Base-by-base conservation (phyloP, 2,113 vertebrate species). In the Geococcyx californianus region DNA sequence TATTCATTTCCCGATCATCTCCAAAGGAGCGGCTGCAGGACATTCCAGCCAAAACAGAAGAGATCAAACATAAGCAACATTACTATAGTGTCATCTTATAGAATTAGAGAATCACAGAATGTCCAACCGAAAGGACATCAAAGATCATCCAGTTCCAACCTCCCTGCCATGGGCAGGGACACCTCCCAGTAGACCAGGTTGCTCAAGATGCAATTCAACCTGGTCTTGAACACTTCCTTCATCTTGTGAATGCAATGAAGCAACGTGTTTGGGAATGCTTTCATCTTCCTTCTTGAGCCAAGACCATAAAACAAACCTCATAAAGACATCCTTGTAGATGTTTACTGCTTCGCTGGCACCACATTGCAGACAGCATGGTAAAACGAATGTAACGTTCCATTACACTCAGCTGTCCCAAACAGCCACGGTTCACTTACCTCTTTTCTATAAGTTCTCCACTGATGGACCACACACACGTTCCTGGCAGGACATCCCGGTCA, bases 401-500 rank as follows among this genome's bases (percentile, higher is more conserved):
- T 11, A 16, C 63, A 21, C 68, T n/a, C 67, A 73, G 78, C 70
- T 88, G 83, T 47, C 89, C 86, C 84, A 16, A 16, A 3, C 9
- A 84, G 73, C 76, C 85, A 56, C 3, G 0, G 34, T 19, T 86
- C 84, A 70, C 96, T 68, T 36, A 99, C 99, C 99, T 98, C 82
- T 89, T 99, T 93, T 99, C 99, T 55, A 99, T 99, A 40, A 99
- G 99, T 34, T 99, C 99, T 44, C 99, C 99, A 0, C 99, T 98
- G 96, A 99, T 99, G 97, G 99, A 98, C 99, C 99, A 99, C 62
- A 99, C 98, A 9, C 99, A 99, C 4, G 99, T 97, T 59, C 99
- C 99, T 2, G 99, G 99, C 67, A 99, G 97, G 75, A 99, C 99
- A 2, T 99, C 99, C 11, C 99, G 98, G 89, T 99, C 99, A 9